Conservation (phyloP, 1,140 invertebrate species). For the Drosophila ercepeae region DNA sequence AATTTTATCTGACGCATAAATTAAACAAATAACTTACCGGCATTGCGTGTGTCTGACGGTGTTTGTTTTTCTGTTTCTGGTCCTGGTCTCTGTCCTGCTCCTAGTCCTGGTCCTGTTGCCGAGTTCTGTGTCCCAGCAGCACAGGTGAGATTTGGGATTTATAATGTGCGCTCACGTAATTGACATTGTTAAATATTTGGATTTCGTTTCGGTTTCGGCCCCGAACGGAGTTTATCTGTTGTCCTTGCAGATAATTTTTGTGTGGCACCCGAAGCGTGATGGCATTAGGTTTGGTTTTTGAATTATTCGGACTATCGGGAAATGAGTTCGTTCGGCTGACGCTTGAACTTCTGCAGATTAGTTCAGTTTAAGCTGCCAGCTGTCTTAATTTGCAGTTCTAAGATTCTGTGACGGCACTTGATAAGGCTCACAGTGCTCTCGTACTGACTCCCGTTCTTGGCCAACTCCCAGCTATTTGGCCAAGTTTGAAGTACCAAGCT, state of each 20-base stretch:
- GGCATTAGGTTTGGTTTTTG: constrained; percentile 34
- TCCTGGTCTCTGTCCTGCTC: neutral
- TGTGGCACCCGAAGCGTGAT: constrained; percentile 8
- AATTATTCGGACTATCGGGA: neutral
- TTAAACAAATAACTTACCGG: constrained; percentile 79
- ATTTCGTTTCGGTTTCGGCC: constrained; percentile 49
- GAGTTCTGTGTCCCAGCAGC: constrained; percentile 48
- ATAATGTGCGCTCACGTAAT: constrained; percentile 82
- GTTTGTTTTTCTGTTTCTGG: neutral
- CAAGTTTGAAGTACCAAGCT: constrained; percentile 51
- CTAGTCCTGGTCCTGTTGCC: neutral
- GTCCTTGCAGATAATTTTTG: constrained; percentile 30
- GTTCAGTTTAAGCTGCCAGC: constrained; percentile 10
- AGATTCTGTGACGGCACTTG: constrained; percentile 1
- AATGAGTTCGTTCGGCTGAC: neutral
- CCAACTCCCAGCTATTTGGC: constrained; percentile 12
- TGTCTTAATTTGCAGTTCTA: constrained; percentile 3
- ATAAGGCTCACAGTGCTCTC: constrained; percentile 1
- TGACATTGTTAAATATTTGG: constrained; percentile 82
- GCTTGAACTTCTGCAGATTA: constrained; percentile 9
- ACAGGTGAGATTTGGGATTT: constrained; percentile 82
- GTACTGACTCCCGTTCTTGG: neutral
- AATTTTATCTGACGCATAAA: constrained; percentile 82
- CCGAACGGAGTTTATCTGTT: constrained; percentile 42
- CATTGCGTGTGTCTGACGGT: constrained; percentile 28